These are phyloP conservation scores for Drosophila testacea DNA, from an alignment of 2,888 invertebrate species.

Conservation along the genomic window DNA sequence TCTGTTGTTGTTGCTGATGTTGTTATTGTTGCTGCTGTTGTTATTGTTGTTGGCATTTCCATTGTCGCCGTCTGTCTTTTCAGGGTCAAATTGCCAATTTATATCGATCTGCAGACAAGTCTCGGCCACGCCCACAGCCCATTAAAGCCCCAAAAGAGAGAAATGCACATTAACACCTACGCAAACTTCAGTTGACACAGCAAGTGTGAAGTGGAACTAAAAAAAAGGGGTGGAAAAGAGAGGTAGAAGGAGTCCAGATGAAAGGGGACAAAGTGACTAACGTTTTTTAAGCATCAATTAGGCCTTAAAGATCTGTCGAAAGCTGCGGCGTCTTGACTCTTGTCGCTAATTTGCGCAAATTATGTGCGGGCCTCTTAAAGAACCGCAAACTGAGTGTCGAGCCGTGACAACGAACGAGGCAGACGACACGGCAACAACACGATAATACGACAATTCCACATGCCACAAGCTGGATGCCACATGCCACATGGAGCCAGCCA, in stretches of 20 bases:
- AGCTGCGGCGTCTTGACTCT: slow-evolving; percentile 52
- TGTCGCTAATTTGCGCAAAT: slow-evolving; percentile 80
- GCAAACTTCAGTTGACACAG: slow-evolving; percentile 21
- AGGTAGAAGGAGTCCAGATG: slow-evolving; percentile 7
- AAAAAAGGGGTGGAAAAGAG: neutral
- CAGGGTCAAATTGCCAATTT: slow-evolving; percentile 80
- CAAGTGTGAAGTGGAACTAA: slow-evolving; percentile 12
- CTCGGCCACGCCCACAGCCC: slow-evolving; percentile 22
- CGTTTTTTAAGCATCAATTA: slow-evolving; percentile 68
- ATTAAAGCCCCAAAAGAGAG: neutral
- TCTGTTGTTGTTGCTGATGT: slow-evolving; percentile 12
- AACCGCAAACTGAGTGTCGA: slow-evolving; percentile 76
- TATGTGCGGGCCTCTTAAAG: slow-evolving; percentile 76
- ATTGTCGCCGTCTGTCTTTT: slow-evolving; percentile 62
- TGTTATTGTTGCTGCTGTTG: slow-evolving; percentile 27
- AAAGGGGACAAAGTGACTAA: slow-evolving; percentile 46
- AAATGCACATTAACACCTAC: slow-evolving; percentile 53
- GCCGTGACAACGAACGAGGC: slow-evolving; percentile 53
- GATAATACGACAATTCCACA: slow-evolving; percentile 1
- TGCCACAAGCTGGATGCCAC: neutral
- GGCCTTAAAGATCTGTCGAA: slow-evolving; percentile 70
- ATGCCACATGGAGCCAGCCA: neutral
- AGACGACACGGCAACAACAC: slow-evolving; percentile 15
- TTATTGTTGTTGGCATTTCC: slow-evolving; percentile 31
- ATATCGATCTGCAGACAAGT: slow-evolving; percentile 65